Base-by-base conservation (phyloP, 2,113 vertebrate genomes). In the Malurus cyaneus region DNA sequence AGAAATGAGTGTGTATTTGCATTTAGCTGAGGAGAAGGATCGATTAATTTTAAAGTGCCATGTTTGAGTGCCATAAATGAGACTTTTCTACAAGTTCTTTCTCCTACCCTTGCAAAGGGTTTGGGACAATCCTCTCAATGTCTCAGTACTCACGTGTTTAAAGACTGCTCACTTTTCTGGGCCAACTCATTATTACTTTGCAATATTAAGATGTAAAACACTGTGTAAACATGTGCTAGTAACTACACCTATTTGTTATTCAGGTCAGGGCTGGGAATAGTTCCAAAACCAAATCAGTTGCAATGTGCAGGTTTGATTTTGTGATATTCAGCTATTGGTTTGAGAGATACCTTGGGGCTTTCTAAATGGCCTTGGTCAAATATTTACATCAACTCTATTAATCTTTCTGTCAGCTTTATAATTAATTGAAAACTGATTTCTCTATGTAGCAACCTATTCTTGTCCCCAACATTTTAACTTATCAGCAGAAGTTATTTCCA, bases 231-330 rank as follows among this genome's bases (percentile, higher is more conserved):
- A 83, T 14, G 7, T 57, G 31, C 23, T 93, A 53, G 83, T 91
- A 81, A 64, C 46, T 74, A 65, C 29, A 64, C 20, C 44, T 88
- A 76, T 61, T 88, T 92, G 57, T 94, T 86, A 88, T 67, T 32
- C 69, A 57, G 54, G 73, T 26, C 62, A 88, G 52, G 18, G 8
- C 52, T 95, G 59, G 65, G 67, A 93, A 79, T 36, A 54, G 31
- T 67, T 95, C 76, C 92, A 96, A 80, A 92, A 67, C 21, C 32
- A 90, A 93, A 95, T 92, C 88, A 76, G 64, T 91, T 90, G 34
- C 34, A 71, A 13, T 53, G 44, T 2, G 10, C 42, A 67, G 44
- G 88, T 95, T 77, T 85, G 65, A 87, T 72, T 85, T 74, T 89
- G 18, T 86, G 64, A 90, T 79, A 80, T 25, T 24, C 11, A 50